A percentile compares a stretch with the other conserved stretches of the same genome.
phyloP scores from a whole-genome alignment of 2,113 vertebrate species.

The Collichthys lucidus region DNA sequence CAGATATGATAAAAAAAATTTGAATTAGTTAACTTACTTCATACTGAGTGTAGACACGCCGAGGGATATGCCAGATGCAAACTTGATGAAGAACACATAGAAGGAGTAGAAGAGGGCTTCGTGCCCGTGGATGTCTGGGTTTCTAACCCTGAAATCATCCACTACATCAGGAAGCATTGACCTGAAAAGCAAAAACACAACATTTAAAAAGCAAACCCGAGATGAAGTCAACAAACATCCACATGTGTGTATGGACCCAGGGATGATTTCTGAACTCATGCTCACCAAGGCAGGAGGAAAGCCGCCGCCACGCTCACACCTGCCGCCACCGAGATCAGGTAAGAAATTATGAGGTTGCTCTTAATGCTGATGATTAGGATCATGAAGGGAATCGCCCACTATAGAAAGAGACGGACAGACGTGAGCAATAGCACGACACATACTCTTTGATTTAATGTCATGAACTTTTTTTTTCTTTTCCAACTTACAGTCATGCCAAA shows the following conservation, averaged over 20 bases:
- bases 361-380: slow-evolving; percentile 84
- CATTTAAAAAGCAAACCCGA: slow-evolving; percentile 1
- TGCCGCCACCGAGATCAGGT: slow-evolving; percentile 87
- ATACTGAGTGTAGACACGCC: slow-evolving; percentile 95
- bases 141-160: slow-evolving; percentile 93
- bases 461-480: neutral
- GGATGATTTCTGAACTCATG: neutral
- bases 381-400: slow-evolving; percentile 95
- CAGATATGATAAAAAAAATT: neutral
- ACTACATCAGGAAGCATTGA: slow-evolving; percentile 96
- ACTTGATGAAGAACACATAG: slow-evolving; percentile 98
- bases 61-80: slow-evolving; percentile 92
- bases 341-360: slow-evolving; percentile 87
- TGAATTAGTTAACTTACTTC: slow-evolving; percentile 85
- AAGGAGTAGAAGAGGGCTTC: slow-evolving; percentile 98
- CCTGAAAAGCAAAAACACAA: slow-evolving; percentile 76
- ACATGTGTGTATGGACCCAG: neutral
- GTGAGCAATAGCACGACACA: neutral
- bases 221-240: neutral
- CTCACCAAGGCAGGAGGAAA: slow-evolving; percentile 93
- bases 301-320: slow-evolving; percentile 92
- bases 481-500: slow-evolving; percentile 89
- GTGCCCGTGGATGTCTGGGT: slow-evolving; percentile 85
- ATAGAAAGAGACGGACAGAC: slow-evolving; percentile 6
- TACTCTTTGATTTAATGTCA: neutral